A percentile compares a stretch with the other conserved stretches of the same genome.
Evolutionary conservation across 2,888 invertebrate genomes (phyloP).

Genomic region (Sphecodes monilicornis): DNA sequence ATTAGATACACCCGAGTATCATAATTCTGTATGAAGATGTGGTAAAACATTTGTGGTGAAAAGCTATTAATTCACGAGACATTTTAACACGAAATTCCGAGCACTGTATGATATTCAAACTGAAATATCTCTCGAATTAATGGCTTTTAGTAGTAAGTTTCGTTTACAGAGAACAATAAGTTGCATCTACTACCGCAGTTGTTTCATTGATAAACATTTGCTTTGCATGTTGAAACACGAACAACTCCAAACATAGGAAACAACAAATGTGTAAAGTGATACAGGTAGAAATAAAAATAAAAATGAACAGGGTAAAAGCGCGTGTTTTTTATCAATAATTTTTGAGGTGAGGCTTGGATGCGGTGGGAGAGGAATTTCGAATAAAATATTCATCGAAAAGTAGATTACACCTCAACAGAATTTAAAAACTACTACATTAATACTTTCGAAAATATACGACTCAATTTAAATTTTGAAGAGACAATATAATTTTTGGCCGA

Average conservation of each 20-base stretch:
- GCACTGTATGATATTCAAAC: not conserved
- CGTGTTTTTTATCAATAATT: not conserved
- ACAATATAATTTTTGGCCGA: too few relatives aligned
- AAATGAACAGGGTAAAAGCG: not conserved
- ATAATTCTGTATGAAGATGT: not conserved
- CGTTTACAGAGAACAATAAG: not conserved
- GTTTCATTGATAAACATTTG: conserved; percentile 1
- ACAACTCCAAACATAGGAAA: not conserved
- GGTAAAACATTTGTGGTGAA: not conserved
- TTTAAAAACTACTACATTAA: not conserved
- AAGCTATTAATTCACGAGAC: not conserved
- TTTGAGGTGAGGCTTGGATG: not conserved
- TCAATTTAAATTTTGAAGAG: not conserved
- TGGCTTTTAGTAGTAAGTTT: not conserved
- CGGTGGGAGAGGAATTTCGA: not conserved
- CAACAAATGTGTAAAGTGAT: not conserved
- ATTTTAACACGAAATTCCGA: not conserved
- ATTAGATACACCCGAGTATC: not conserved
- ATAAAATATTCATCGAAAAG: not conserved
- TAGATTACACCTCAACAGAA: not conserved
- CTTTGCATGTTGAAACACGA: not conserved
- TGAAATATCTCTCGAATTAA: not conserved
- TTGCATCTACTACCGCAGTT: not conserved
- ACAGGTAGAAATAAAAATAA: not conserved
- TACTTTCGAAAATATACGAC: not conserved